These are phyloP conservation scores for Crenuchus spilurus DNA, from an alignment of 2,797 vertebrate species.

Conservation along the genomic window DNA sequence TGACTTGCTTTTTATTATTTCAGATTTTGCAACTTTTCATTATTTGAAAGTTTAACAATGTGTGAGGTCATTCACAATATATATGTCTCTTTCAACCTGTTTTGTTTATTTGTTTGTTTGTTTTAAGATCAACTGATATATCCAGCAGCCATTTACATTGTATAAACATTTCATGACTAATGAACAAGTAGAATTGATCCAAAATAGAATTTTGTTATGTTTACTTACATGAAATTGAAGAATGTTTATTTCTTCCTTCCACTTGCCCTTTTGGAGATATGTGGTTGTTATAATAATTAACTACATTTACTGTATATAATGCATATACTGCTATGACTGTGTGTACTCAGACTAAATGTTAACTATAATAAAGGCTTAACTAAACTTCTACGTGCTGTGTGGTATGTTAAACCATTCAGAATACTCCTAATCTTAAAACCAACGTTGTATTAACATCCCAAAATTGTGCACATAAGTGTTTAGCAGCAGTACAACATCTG, in stretches of 20 bases:
- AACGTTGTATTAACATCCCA: too few relatives aligned
- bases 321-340: not conserved
- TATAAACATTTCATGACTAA: too few relatives aligned
- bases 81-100: too few relatives aligned
- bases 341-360: not conserved
- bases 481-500: not conserved
- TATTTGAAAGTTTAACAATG: not conserved
- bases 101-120: too few relatives aligned
- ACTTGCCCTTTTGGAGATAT: too few relatives aligned
- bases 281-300: not conserved
- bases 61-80: not conserved
- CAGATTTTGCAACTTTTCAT: not conserved
- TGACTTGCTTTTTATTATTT: constrained; percentile 8
- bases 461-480: not conserved
- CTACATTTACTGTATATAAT: not conserved
- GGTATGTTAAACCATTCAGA: not conserved
- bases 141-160: not conserved
- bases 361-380: constrained; percentile 25
- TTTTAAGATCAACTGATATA: too few relatives aligned
- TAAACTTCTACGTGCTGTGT: not conserved
- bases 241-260: too few relatives aligned
- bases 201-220: not conserved
- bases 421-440: not conserved
- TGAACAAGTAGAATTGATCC: not conserved
- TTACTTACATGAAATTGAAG: too few relatives aligned